Percentiles rank a stretch among this genome's conserved stretches.
Evolutionary conservation across 1,140 invertebrate species (phyloP).

Genomic region (Cecropterus lyciades): DNA sequence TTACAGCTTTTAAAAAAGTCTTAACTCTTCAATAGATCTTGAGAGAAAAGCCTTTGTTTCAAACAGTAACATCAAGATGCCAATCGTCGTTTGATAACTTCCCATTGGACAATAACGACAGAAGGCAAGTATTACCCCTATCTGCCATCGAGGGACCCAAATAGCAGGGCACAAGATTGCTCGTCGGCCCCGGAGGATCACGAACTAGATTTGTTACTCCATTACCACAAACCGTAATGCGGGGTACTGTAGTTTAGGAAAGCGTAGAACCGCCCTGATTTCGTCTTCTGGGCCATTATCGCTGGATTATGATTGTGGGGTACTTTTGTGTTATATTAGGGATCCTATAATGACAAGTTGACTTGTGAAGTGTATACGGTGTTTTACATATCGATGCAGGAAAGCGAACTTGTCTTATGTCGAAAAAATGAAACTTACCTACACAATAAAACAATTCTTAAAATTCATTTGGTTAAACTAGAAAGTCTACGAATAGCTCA

Average conservation of each 20-base stretch:
- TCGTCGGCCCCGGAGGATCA: slow-evolving; percentile 21
- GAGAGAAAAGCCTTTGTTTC: not conserved
- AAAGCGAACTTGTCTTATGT: too few species aligned
- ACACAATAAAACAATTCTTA: too few species aligned
- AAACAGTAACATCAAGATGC: not conserved
- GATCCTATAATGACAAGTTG: not conserved
- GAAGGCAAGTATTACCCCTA: not conserved
- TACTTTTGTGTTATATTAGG: not conserved
- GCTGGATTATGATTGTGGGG: slow-evolving; percentile 7
- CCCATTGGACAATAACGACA: not conserved
- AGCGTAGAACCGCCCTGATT: slow-evolving; percentile 15
- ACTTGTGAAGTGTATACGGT: too few species aligned
- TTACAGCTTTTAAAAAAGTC: too few species aligned
- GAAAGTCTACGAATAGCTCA: too few species aligned
- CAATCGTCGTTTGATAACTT: not conserved
- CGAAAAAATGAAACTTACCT: too few species aligned
- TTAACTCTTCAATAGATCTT: too few species aligned
- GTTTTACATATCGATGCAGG: too few species aligned
- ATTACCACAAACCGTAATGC: slow-evolving; percentile 21
- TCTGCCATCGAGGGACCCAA: not conserved
- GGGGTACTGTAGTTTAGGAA: slow-evolving; percentile 14
- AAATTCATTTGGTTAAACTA: too few species aligned
- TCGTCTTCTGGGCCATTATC: slow-evolving; percentile 21
- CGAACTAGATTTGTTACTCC: slow-evolving; percentile 26
- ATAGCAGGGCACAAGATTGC: slow-evolving; percentile 5